Evolutionary conservation across 2,113 vertebrate species (phyloP).

Genomic region (Solea senegalensis): DNA sequence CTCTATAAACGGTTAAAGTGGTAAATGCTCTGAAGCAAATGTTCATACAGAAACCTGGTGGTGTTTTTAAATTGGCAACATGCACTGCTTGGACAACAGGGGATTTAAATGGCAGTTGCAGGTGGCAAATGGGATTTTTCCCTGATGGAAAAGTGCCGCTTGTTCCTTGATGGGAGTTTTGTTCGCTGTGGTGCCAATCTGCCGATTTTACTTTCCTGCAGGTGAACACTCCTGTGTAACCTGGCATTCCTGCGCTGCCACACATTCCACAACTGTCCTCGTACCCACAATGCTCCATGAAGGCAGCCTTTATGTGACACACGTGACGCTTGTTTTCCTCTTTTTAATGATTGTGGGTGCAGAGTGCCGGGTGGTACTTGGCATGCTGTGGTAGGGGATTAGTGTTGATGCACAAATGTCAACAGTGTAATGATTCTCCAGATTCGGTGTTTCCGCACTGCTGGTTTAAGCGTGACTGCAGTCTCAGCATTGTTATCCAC

Average conservation of each 20-base stretch:
- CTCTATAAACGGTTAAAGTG: no score
- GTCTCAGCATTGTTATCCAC: background rate
- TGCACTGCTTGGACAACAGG: background rate
- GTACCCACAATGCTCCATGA: background rate
- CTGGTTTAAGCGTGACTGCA: background rate
- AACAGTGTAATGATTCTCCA: background rate
- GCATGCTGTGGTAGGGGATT: background rate
- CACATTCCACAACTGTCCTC: constrained; percentile 38
- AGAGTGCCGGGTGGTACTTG: constrained; percentile 9
- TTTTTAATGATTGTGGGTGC: constrained; percentile 8
- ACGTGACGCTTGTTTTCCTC: background rate
- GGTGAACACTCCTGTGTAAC: constrained; percentile 31
- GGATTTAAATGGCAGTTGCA: constrained; percentile 37
- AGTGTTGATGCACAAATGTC: background rate
- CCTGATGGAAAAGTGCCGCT: constrained; percentile 33
- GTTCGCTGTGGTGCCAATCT: constrained; percentile 23
- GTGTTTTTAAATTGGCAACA: constrained; percentile 35
- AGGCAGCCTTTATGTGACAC: constrained; percentile 12
- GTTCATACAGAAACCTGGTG: constrained; percentile 13
- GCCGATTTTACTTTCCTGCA: constrained; percentile 19
- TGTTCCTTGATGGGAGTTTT: constrained; percentile 45
- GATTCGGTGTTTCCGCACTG: background rate
- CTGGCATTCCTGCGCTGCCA: constrained; percentile 24
- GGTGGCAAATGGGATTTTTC: constrained; percentile 48
- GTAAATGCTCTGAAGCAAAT: constrained; percentile 30